Conservation (phyloP, 1,140 invertebrate genomes). For the Lerema accius region DNA sequence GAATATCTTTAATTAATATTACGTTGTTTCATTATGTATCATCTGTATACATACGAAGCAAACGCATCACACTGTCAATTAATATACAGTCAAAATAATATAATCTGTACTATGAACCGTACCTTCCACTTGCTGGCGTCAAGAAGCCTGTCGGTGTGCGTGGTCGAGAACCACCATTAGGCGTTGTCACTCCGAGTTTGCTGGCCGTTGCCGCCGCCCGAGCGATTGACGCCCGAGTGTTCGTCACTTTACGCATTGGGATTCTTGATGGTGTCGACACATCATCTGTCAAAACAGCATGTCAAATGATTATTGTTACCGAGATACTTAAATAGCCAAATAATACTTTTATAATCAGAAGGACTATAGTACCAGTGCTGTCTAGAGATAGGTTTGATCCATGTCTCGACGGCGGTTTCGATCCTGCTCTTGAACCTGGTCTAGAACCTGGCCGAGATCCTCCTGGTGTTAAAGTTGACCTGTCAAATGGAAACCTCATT, state of each 20-base stretch:
- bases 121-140: conserved; percentile 88
- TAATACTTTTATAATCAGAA: background rate
- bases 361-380: conserved; percentile 88
- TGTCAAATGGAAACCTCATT: conserved; percentile 45
- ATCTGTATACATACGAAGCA: too few relatives aligned
- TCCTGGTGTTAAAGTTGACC: conserved; percentile 85
- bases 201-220: conserved; percentile 82
- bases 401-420: conserved; percentile 95
- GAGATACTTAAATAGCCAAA: background rate
- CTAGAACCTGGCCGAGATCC: conserved; percentile 91
- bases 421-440: conserved; percentile 91
- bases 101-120: conserved; percentile 37
- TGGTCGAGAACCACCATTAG: conserved; percentile 84
- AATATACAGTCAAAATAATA: conserved; percentile 16
- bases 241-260: conserved; percentile 86
- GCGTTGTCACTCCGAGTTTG: conserved; percentile 75
- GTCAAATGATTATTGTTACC: background rate
- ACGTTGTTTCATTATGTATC: too few relatives aligned
- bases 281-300: conserved; percentile 83
- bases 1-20: too few relatives aligned
- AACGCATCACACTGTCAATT: too few relatives aligned
- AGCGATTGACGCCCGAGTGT: conserved; percentile 79
- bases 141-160: conserved; percentile 89
- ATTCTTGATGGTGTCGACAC: conserved; percentile 88
- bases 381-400: conserved; percentile 96